These are phyloP conservation scores for Dendrolimus pini DNA, from an alignment of 2,888 invertebrate species.

Conservation along the genomic window DNA sequence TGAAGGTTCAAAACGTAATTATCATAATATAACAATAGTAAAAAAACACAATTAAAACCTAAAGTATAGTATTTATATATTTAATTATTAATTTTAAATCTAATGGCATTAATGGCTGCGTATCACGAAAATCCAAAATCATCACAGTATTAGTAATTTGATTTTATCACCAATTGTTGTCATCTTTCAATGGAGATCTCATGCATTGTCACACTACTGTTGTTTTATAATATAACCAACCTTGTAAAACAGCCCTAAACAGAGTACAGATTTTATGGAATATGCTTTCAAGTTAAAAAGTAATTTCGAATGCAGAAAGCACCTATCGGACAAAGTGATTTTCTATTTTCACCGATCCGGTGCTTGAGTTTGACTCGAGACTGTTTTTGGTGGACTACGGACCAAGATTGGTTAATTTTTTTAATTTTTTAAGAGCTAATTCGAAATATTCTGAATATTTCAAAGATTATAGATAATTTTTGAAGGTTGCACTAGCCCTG, in stretches of 20 bases:
- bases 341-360: too few relatives aligned
- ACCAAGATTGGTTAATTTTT: neutral
- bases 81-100: neutral
- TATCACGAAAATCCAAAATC: slow-evolving; percentile 1
- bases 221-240: neutral
- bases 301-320: too few relatives aligned
- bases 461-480: neutral
- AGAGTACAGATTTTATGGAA: too few relatives aligned
- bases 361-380: too few relatives aligned
- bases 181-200: slow-evolving; percentile 18
- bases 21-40: too few relatives aligned
- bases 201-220: slow-evolving; percentile 4
- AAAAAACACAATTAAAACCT: too few relatives aligned
- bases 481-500: neutral
- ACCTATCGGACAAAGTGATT: too few relatives aligned
- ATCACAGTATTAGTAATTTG: slow-evolving; percentile 6
- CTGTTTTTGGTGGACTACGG: too few relatives aligned
- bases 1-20: too few relatives aligned
- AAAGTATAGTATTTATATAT: too few relatives aligned
- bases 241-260: too few relatives aligned
- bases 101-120: slow-evolving; percentile 27
- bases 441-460: neutral
- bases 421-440: neutral
- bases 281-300: too few relatives aligned
- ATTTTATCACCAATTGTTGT: neutral